These are phyloP conservation scores for Cephalotes varians DNA, from an alignment of 2,888 invertebrate species.

Conservation along the genomic window DNA sequence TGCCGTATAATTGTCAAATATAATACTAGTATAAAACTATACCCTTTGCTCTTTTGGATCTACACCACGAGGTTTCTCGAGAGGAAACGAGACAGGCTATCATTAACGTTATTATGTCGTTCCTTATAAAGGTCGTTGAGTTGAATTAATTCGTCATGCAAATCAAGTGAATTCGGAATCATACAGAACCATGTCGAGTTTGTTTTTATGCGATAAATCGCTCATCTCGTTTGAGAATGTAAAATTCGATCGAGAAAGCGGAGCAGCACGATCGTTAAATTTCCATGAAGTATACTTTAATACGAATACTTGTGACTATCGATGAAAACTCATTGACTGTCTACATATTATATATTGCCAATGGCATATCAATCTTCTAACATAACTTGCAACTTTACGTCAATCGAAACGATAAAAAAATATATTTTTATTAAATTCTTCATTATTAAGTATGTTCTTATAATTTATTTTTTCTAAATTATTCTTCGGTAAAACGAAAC, in stretches of 20 bases:
- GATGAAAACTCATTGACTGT: background rate
- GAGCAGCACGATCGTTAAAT: background rate
- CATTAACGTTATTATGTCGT: conserved; percentile 47
- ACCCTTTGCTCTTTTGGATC: conserved; percentile 63
- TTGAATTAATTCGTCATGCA: conserved; percentile 58
- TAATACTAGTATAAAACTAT: conserved; percentile 9
- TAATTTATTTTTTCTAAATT: background rate
- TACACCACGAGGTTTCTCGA: conserved; percentile 12
- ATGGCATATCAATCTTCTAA: background rate
- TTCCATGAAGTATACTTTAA: background rate
- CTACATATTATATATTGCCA: background rate
- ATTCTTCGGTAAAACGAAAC: background rate
- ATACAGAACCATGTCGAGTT: background rate
- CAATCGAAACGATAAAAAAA: background rate
- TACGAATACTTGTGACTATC: background rate
- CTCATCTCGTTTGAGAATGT: background rate
- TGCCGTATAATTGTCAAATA: background rate
- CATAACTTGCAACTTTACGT: background rate
- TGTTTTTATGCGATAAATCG: background rate
- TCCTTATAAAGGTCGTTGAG: conserved; percentile 57
- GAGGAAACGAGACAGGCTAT: conserved; percentile 43
- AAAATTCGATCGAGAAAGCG: conserved; percentile 5
- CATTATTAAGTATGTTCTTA: background rate
- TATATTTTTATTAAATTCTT: background rate
- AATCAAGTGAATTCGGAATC: conserved; percentile 39